Percentiles rank a stretch among this genome's conserved stretches.
These are phyloP conservation scores for Cephalopachus bancanus DNA, from an alignment of 2,797 vertebrate genomes.

Conservation along the genomic window DNA sequence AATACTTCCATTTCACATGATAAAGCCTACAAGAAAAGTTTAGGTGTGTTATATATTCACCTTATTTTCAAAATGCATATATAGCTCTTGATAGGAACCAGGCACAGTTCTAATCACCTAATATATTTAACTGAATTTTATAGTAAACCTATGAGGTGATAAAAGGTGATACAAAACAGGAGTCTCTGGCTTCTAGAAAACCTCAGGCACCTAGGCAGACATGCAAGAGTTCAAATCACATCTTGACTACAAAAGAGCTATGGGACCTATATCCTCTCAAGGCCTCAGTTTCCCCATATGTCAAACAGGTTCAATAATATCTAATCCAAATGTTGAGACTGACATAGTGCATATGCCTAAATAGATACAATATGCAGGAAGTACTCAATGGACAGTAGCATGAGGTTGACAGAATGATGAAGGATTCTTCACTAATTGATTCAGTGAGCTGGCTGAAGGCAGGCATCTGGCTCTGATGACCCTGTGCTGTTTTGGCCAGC, in stretches of 20 bases:
- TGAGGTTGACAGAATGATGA: not conserved
- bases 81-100: not conserved
- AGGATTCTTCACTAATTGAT: rapidly evolving
- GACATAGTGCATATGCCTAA: not conserved
- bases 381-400: rapidly evolving
- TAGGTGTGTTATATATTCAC: not conserved
- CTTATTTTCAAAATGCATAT: slow-evolving; percentile 9
- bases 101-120: not conserved
- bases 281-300: slow-evolving; percentile 63
- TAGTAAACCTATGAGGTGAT: not conserved
- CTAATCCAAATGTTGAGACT: not conserved
- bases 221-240: not conserved
- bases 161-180: not conserved
- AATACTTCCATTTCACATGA: slow-evolving; percentile 1
- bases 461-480: not conserved
- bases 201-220: not conserved
- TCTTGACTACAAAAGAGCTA: not conserved
- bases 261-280: not conserved
- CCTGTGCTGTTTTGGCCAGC: not conserved
- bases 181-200: not conserved
- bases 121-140: not conserved
- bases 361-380: not conserved
- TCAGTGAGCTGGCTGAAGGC: not conserved
- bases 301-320: not conserved
- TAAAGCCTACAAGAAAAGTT: not conserved